Percentiles rank a stretch among this genome's conserved stretches.
These are phyloP conservation scores for Bhutanitis thaidina DNA, from an alignment of 2,888 invertebrate species.

Conservation along the genomic window DNA sequence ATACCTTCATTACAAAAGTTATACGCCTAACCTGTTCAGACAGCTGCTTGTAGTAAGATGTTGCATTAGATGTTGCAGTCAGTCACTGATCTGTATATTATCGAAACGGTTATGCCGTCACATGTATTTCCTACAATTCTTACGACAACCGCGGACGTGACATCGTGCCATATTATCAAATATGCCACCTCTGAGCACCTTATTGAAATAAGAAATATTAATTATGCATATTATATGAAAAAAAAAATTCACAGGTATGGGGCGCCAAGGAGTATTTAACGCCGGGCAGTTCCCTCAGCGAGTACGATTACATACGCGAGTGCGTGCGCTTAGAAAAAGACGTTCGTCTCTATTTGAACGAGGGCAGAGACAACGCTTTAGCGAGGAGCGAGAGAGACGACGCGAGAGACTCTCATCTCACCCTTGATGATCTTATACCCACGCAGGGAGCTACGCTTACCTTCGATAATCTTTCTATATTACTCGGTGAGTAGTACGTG, in stretches of 20 bases:
- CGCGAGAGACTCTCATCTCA: slow-evolving; percentile 85
- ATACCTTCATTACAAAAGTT: too few relatives aligned
- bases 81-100: too few relatives aligned
- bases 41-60: too few relatives aligned
- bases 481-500: slow-evolving; percentile 81
- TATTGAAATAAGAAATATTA: too few relatives aligned
- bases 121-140: too few relatives aligned
- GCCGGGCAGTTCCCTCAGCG: slow-evolving; percentile 89
- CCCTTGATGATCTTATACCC: slow-evolving; percentile 89
- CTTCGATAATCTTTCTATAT: slow-evolving; percentile 90
- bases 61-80: too few relatives aligned
- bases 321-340: slow-evolving; percentile 96
- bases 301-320: slow-evolving; percentile 95
- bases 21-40: too few relatives aligned
- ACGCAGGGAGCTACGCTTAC: slow-evolving; percentile 86
- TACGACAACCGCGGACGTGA: too few relatives aligned
- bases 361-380: slow-evolving; percentile 83
- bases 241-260: slow-evolving; percentile 81
- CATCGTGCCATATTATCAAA: too few relatives aligned
- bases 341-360: slow-evolving; percentile 84
- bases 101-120: too few relatives aligned
- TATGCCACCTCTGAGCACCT: too few relatives aligned
- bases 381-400: slow-evolving; percentile 92
- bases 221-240: too few relatives aligned
- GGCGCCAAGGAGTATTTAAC: slow-evolving; percentile 94